These are phyloP conservation scores for Chaunax sp. DNA, from an alignment of 2,797 vertebrate species.

Conservation along the genomic window DNA sequence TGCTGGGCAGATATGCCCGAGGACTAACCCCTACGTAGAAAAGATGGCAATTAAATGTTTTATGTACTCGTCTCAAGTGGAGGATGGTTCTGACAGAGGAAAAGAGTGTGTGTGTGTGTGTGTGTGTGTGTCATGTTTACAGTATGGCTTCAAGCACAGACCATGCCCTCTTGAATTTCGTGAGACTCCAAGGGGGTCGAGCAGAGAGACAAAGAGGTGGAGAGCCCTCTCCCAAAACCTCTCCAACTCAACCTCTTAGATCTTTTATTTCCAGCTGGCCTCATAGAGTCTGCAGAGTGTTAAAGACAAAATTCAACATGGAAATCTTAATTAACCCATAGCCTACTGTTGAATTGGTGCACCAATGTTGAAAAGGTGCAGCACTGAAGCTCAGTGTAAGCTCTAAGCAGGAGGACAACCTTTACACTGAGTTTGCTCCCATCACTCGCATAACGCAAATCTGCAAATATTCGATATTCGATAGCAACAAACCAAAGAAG, in stretches of 20 bases:
- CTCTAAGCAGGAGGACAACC: too few relatives aligned
- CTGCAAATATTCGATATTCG: too few relatives aligned
- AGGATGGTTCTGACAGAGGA: slow-evolving; percentile 49
- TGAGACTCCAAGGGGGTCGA: slow-evolving; percentile 61
- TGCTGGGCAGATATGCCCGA: slow-evolving; percentile 53
- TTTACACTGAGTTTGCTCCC: too few relatives aligned
- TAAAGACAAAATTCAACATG: neutral
- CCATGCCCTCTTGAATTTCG: slow-evolving; percentile 53
- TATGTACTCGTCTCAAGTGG: slow-evolving; percentile 64
- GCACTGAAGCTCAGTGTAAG: too few relatives aligned
- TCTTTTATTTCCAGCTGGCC: slow-evolving; percentile 53
- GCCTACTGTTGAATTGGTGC: too few relatives aligned
- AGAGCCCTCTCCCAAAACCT: slow-evolving; percentile 53
- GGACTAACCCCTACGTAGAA: slow-evolving; percentile 60
- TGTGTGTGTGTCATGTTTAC: slow-evolving; percentile 40
- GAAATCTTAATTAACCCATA: too few relatives aligned
- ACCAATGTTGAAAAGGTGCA: neutral
- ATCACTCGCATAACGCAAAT: too few relatives aligned
- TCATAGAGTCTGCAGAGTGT: slow-evolving; percentile 33
- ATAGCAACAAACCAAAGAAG: too few relatives aligned
- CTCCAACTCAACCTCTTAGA: slow-evolving; percentile 28
- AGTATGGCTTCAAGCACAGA: slow-evolving; percentile 36
- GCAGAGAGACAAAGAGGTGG: slow-evolving; percentile 44
- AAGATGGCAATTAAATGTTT: slow-evolving; percentile 68
- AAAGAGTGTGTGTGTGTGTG: slow-evolving; percentile 13